phyloP scores from a whole-genome alignment of 2,888 invertebrate genomes.

The Nemurella pictetii region DNA sequence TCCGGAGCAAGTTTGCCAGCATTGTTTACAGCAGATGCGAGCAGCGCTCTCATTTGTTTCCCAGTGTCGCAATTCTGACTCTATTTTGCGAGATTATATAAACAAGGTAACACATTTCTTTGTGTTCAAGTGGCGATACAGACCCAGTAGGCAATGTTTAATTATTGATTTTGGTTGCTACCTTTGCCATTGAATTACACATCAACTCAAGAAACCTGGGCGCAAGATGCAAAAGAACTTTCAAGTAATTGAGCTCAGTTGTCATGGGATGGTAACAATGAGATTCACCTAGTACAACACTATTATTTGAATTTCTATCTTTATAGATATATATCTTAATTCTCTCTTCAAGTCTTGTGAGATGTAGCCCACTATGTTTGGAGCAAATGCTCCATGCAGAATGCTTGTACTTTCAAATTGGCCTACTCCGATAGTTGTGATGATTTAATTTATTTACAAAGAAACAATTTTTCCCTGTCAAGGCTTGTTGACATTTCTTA shows the following conservation, averaged over 20 bases:
- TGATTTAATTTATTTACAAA: not conserved
- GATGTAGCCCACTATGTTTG: too few species aligned
- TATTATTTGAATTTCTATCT: too few species aligned
- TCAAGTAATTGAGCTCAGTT: not conserved
- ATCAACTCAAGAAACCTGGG: not conserved
- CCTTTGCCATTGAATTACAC: not conserved
- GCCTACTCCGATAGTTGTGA: too few species aligned
- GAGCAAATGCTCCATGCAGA: too few species aligned
- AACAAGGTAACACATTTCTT: not conserved
- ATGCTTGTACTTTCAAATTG: too few species aligned
- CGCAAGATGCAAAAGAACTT: not conserved
- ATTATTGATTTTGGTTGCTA: not conserved
- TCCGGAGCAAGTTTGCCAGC: conserved; percentile 16
- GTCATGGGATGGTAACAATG: not conserved
- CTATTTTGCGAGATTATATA: not conserved
- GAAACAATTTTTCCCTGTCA: too few species aligned
- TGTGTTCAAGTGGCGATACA: not conserved
- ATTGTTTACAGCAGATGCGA: not conserved
- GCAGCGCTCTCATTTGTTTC: conserved; percentile 7
- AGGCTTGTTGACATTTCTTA: not conserved
- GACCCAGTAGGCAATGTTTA: not conserved
- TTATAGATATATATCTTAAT: too few species aligned
- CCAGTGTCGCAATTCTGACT: conserved; percentile 16
- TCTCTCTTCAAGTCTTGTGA: too few species aligned
- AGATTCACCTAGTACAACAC: too few species aligned